A percentile compares a stretch with the other conserved stretches of the same genome.
Evolutionary conservation across 2,888 invertebrate species (phyloP).

Genomic region (Leptinotarsa peninsularis): DNA sequence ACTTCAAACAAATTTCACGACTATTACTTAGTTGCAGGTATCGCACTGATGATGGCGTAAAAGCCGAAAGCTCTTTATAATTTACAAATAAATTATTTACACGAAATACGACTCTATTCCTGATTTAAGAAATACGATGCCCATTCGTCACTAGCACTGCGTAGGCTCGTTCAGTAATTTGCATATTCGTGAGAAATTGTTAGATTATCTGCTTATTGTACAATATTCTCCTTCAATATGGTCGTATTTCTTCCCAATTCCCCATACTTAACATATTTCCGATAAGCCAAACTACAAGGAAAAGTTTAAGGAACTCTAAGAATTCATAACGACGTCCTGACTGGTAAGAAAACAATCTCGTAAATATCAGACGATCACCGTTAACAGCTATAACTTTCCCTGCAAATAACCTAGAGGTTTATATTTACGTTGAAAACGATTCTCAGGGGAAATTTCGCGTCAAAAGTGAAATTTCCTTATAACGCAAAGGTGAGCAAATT

Average conservation of each 20-base stretch:
- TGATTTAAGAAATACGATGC: no score
- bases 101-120: no score
- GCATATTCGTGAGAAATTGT: background rate
- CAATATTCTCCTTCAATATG: background rate
- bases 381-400: conserved; percentile 27
- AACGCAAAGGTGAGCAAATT: conserved; percentile 16
- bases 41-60: no score
- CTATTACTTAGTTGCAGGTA: no score
- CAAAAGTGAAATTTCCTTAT: conserved; percentile 30
- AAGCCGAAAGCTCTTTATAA: no score
- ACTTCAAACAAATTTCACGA: no score
- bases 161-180: background rate
- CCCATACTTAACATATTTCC: background rate
- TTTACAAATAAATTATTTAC: no score
- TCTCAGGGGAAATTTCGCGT: conserved; percentile 26
- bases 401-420: conserved; percentile 5
- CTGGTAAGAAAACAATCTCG: conserved; percentile 14
- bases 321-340: background rate
- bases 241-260: background rate
- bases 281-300: conserved; percentile 6
- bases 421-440: conserved; percentile 10
- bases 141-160: no score
- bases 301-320: conserved; percentile 21
- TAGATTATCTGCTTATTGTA: background rate
- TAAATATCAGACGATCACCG: conserved; percentile 27